Base-by-base conservation (phyloP, 2,113 vertebrate genomes). In the Trematocara variabile region DNA sequence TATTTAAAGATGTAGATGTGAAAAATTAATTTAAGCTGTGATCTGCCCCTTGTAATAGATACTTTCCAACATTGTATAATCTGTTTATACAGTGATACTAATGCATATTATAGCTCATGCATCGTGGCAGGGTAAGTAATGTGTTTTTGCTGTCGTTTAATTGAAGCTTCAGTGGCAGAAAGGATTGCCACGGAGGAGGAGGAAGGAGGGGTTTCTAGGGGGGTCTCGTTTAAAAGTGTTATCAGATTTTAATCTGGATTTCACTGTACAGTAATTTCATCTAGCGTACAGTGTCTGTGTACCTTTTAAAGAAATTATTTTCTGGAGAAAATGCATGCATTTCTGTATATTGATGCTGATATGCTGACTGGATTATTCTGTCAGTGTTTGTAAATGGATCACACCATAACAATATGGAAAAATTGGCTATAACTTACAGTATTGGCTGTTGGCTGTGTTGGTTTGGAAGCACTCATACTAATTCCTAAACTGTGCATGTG, bases 11-110 rank as follows among this genome's bases (percentile, higher is more conserved):
- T 58, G n/a, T 91, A 93, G 68, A 89, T 94, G 93, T 94, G 88
- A 94, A 91, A 44, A 65, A 81, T 81, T 92, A 82, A 91, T 86
- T 91, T 79, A 94, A 94, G 89, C 92, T 95, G 95, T 94, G 93
- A 94, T 92, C 86, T 82, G 50, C 85, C 79, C 86, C 79, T 70
- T 44, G 52, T 90, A 79, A 83, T 73, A 53, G 37, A 91, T 84
- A 88, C 80, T 65, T 88, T 58, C 89, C 81, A 39, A 81, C 70
- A 90, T 89, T 91, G 91, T 93, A 80, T 85, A 70, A 83, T 83
- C 85, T 91, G 77, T 91, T 82, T 70, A 86, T 87, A 87, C 73
- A 65, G 87, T 84, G 65, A 79, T 89, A 88, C 82, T 44, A 73
- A 87, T 88, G 81, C 86, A 60, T 89, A 92, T 87, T 84, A 83